Conservation (phyloP, 2,113 vertebrate species). For the Onychorhynchus coronatus region DNA sequence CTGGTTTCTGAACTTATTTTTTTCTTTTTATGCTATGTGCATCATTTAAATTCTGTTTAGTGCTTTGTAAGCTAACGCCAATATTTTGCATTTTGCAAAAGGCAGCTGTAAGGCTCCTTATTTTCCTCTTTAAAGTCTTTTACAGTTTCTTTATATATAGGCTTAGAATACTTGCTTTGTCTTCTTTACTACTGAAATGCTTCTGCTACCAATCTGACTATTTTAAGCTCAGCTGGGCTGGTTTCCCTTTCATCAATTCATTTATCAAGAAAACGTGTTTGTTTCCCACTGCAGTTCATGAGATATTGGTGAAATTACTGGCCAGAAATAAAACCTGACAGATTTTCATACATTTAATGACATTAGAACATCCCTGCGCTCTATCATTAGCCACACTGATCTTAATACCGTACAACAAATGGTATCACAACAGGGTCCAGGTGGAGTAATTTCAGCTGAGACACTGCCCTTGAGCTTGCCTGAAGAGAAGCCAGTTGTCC, state of each 20-base stretch:
- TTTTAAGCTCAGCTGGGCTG: background rate
- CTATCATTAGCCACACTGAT: background rate
- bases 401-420: background rate
- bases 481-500: background rate
- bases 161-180: background rate
- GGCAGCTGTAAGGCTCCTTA: background rate
- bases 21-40: background rate
- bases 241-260: background rate
- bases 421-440: background rate
- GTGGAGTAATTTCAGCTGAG: background rate
- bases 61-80: constrained; percentile 32
- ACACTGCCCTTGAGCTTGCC: background rate
- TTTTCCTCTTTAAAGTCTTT: constrained; percentile 7
- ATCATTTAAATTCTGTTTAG: constrained; percentile 64
- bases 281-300: background rate
- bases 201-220: background rate
- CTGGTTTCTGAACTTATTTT: constrained; percentile 1
- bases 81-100: constrained; percentile 38
- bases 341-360: background rate
- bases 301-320: background rate
- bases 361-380: background rate
- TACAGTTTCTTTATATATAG: background rate
- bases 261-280: background rate
- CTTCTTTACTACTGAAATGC: background rate
- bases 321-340: background rate